Percentiles rank a stretch among this genome's conserved stretches.
phyloP scores from a whole-genome alignment of 2,888 invertebrate species.

The Emmelina monodactyla region DNA sequence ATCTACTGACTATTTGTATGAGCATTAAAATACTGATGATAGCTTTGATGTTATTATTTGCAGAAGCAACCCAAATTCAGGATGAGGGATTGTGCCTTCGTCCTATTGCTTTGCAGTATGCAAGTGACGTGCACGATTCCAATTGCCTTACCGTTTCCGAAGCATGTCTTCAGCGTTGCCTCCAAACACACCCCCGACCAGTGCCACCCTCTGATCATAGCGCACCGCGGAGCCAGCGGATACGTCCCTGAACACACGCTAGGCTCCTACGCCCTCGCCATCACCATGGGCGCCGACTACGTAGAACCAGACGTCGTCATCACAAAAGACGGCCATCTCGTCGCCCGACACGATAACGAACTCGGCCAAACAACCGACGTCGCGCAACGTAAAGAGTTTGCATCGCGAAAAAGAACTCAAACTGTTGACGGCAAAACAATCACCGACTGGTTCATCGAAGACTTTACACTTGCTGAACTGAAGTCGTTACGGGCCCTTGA shows the following conservation, averaged over 20 bases:
- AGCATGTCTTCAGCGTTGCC: too few relatives aligned
- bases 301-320: constrained; percentile 54
- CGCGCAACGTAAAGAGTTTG: constrained; percentile 32
- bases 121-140: too few relatives aligned
- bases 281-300: constrained; percentile 51
- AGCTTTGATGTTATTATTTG: too few relatives aligned
- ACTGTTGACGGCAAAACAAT: constrained; percentile 30
- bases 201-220: constrained; percentile 36
- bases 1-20: too few relatives aligned
- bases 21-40: too few relatives aligned
- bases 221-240: constrained; percentile 50
- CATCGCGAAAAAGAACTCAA: constrained; percentile 31
- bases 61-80: too few relatives aligned
- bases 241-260: constrained; percentile 55
- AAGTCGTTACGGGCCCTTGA: constrained; percentile 42
- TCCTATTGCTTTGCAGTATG: too few relatives aligned
- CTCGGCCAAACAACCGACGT: constrained; percentile 41
- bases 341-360: constrained; percentile 51
- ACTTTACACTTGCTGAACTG: constrained; percentile 47
- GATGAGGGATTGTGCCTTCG: too few relatives aligned
- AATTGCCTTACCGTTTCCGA: too few relatives aligned
- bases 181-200: too few relatives aligned
- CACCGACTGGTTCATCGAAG: constrained; percentile 51
- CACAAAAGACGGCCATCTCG: constrained; percentile 39
- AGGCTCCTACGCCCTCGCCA: constrained; percentile 46